These are phyloP conservation scores for Unio pictorum DNA, from an alignment of 2,888 invertebrate genomes.

Conservation along the genomic window DNA sequence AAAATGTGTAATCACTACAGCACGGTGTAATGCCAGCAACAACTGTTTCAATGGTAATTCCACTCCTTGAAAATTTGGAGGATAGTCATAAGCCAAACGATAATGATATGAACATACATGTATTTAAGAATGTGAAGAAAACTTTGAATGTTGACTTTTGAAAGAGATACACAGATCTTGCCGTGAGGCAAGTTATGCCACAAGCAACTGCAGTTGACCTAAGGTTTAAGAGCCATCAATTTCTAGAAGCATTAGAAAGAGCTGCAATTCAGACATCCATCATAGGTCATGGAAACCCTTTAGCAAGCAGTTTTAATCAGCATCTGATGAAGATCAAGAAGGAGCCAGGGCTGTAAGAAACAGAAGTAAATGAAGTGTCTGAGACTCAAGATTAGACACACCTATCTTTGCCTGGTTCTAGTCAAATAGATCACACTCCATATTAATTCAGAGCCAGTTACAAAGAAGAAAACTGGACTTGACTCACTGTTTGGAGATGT, in stretches of 20 bases:
- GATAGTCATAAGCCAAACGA: too few relatives aligned
- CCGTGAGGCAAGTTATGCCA: background rate
- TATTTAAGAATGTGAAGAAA: background rate
- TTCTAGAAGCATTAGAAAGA: background rate
- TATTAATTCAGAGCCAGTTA: slow-evolving; percentile 3
- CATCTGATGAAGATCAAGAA: slow-evolving; percentile 3
- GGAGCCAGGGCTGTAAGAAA: slow-evolving; percentile 1
- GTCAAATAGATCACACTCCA: slow-evolving; percentile 3
- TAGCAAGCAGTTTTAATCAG: slow-evolving; percentile 1
- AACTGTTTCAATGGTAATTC: too few relatives aligned
- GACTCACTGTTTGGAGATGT: background rate
- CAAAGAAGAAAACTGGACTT: slow-evolving; percentile 7
- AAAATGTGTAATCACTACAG: too few relatives aligned
- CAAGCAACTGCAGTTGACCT: slow-evolving; percentile 6
- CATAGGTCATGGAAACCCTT: background rate
- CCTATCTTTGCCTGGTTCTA: too few relatives aligned
- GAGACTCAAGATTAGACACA: too few relatives aligned
- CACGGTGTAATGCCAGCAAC: too few relatives aligned
- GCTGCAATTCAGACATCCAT: slow-evolving; percentile 2
- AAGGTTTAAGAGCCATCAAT: slow-evolving; percentile 2
- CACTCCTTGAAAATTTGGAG: too few relatives aligned
- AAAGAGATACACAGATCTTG: slow-evolving; percentile 7
- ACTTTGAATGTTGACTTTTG: slow-evolving; percentile 2
- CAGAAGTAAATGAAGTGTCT: too few relatives aligned
- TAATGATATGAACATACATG: too few relatives aligned